Conservation (phyloP, 2,888 invertebrate genomes). For the Orchestes rusci region DNA sequence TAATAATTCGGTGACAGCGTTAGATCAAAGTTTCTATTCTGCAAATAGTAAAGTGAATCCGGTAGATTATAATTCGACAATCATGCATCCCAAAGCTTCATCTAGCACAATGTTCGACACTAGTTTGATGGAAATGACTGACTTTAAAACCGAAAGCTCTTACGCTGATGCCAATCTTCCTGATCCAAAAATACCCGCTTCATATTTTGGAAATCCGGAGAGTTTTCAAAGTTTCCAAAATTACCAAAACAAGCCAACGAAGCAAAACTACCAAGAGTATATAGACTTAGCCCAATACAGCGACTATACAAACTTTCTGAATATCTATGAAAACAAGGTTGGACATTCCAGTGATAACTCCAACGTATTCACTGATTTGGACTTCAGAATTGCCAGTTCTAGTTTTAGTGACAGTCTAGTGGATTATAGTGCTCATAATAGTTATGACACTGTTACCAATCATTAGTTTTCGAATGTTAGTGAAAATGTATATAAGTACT, state of each 20-base stretch:
- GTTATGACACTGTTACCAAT: constrained; percentile 32
- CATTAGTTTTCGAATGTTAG: constrained; percentile 22
- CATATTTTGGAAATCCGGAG: constrained; percentile 32
- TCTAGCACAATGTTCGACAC: constrained; percentile 14
- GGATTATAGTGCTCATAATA: constrained; percentile 29
- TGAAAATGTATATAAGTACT: constrained; percentile 4
- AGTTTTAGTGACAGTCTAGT: constrained; percentile 30
- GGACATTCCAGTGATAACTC: constrained; percentile 30
- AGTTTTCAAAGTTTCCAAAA: constrained; percentile 31
- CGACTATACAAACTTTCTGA: constrained; percentile 38
- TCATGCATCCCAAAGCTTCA: constrained; percentile 11
- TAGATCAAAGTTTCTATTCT: constrained; percentile 30
- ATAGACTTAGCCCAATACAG: constrained; percentile 37
- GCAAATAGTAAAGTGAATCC: constrained; percentile 31
- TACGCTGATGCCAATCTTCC: constrained; percentile 21
- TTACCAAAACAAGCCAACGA: constrained; percentile 25
- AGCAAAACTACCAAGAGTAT: constrained; percentile 32
- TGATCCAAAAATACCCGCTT: constrained; percentile 23
- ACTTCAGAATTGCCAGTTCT: constrained; percentile 36
- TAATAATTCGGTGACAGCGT: constrained; percentile 34
- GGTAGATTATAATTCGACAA: constrained; percentile 6
- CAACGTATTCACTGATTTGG: constrained; percentile 39
- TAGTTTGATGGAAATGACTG: constrained; percentile 6
- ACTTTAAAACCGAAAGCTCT: constrained; percentile 22
- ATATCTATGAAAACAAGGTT: constrained; percentile 35